Evolutionary conservation across 2,888 invertebrate species (phyloP), one percentile per base, ranked within the genome.

Genomic region (Pteria penguin): DNA sequence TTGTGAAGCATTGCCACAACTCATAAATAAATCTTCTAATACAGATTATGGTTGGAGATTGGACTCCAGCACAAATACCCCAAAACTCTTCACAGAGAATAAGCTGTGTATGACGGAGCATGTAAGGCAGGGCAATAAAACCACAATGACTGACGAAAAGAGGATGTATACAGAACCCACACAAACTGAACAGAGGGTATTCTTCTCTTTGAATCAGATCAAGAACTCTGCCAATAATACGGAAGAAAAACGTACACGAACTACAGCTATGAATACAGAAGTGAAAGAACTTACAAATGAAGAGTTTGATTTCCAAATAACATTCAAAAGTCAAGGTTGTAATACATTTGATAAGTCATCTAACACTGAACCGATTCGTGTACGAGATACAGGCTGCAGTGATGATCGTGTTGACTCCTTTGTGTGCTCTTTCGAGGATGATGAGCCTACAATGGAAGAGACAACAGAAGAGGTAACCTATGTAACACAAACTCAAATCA

Each of bases 31-130:
- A 29, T 75, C 80, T 61, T 78, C 79, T 2, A 80, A 83, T 60
- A 89, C 89, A 14, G 89, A 89, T 66, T 84, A 84, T 73, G 87
- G 85, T 3, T 89, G 88, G 88, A 82, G 82, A 61, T 36, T 86
- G n/a, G 89, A 90, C 74, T 79, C 82, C 11, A 72, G 81, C 27
- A 87, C 89, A n/a, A 89, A 89, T 74, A 90, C 89, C 4, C 75
- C 79, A 4, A 76, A 76, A 8, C 72, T 80, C 22, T 82, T 86
- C 54, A 77, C 62, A 2, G 85, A 84, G 26, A 81, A 84, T 72
- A 84, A 86, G 52, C 72, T 82, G 8, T 85, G 86, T 36, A 86
- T 86, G 76, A 91, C 91, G 0, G 88, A 88, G 0, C 82, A 77
- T 31, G 81, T 78, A 1, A 71, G 83, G 11, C 80, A 68, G 32